Evolutionary conservation across 2,113 vertebrate species (phyloP).

Genomic region (Oreotrochilus melanogaster): DNA sequence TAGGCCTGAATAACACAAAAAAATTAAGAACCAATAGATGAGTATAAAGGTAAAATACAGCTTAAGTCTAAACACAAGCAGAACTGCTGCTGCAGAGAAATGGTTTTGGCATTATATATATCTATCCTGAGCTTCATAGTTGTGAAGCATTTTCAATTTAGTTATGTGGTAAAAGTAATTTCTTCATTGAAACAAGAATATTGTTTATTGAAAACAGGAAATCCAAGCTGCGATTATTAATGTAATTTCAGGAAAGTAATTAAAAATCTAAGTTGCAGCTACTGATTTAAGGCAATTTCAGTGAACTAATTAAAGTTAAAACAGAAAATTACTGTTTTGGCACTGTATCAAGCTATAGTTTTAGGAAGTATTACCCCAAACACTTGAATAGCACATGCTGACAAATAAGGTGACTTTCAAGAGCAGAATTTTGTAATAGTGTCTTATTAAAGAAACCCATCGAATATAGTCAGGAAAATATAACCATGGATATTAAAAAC

Average conservation of each 20-base stretch:
- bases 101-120: background rate
- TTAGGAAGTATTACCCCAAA: conserved; percentile 61
- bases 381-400: conserved; percentile 20
- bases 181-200: conserved; percentile 19
- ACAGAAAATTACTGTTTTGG: conserved; percentile 61
- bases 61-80: background rate
- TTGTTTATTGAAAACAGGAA: conserved; percentile 20
- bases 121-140: background rate
- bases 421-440: conserved; percentile 47
- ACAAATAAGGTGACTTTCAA: conserved; percentile 63
- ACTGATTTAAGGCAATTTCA: conserved; percentile 60
- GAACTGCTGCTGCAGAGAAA: background rate
- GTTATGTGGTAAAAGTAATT: background rate
- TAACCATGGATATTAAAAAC: background rate
- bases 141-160: background rate
- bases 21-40: background rate
- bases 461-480: conserved; percentile 1
- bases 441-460: conserved; percentile 9
- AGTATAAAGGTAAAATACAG: background rate
- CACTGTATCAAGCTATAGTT: conserved; percentile 71
- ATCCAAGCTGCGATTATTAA: conserved; percentile 14
- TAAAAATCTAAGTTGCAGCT: conserved; percentile 53
- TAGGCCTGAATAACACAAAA: background rate
- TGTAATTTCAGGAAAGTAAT: conserved; percentile 61
- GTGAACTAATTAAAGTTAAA: conserved; percentile 69